phyloP scores from a whole-genome alignment of 2,113 vertebrate genomes.

The Synodontis membranacea region DNA sequence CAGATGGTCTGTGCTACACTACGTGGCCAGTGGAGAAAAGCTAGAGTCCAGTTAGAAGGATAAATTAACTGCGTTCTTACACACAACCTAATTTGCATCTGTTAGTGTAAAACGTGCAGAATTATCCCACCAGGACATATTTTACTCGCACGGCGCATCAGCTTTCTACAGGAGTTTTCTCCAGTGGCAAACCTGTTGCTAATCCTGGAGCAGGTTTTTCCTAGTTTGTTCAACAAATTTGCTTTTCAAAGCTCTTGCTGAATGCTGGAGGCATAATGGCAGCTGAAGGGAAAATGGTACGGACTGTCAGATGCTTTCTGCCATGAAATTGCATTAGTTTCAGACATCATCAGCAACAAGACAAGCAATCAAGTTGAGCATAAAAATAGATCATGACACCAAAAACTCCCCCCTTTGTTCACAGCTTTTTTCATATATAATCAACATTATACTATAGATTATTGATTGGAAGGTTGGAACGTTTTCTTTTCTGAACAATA shows the following conservation, averaged over 20 bases:
- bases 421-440: too few relatives aligned
- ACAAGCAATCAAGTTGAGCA: background rate
- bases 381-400: background rate
- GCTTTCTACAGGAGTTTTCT: background rate
- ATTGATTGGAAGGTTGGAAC: constrained; percentile 11
- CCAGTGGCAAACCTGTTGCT: background rate
- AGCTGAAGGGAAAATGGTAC: background rate
- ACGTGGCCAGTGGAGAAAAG: background rate
- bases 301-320: background rate
- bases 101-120: background rate
- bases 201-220: background rate
- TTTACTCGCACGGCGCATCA: background rate
- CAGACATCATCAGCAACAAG: constrained; percentile 6
- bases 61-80: background rate
- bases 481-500: constrained; percentile 27
- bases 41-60: background rate
- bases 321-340: constrained; percentile 10
- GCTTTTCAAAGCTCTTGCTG: background rate
- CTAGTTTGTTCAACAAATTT: background rate
- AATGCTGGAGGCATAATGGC: background rate
- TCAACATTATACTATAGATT: constrained; percentile 15
- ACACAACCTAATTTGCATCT: background rate
- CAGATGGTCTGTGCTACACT: background rate
- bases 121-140: background rate
- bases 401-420: background rate